Conservation (phyloP, 2,888 invertebrate genomes). For the Andrena flavipes region DNA sequence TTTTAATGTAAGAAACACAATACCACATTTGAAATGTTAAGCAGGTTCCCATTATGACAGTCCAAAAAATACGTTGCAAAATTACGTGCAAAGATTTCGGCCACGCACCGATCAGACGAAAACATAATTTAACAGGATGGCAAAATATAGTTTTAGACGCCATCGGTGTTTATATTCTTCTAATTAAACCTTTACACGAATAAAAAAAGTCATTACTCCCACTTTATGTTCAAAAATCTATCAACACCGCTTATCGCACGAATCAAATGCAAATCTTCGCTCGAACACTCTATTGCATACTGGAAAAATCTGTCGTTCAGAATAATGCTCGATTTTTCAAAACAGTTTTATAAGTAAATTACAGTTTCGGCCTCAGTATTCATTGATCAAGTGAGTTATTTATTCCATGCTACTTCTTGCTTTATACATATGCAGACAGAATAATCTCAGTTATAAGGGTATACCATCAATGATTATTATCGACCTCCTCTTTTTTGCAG, state of each 20-base stretch:
- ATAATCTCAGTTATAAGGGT: background rate
- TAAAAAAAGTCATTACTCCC: too few relatives aligned
- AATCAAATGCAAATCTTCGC: background rate
- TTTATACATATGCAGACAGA: background rate
- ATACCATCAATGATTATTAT: background rate
- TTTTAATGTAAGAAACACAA: slow-evolving; percentile 23
- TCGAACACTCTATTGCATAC: background rate
- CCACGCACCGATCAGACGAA: slow-evolving; percentile 62
- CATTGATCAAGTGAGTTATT: background rate
- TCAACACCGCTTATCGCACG: background rate
- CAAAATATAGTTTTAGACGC: slow-evolving; percentile 26
- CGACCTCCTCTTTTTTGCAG: background rate
- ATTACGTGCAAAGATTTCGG: slow-evolving; percentile 39
- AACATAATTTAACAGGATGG: slow-evolving; percentile 44
- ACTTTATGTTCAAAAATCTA: background rate
- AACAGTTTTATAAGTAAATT: slow-evolving; percentile 5
- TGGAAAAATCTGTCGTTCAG: background rate
- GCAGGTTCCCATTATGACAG: background rate
- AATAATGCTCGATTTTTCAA: background rate
- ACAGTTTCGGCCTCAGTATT: background rate
- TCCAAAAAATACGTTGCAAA: slow-evolving; percentile 39
- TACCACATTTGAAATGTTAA: slow-evolving; percentile 56
- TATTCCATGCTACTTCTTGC: background rate
- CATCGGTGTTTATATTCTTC: slow-evolving; percentile 4
- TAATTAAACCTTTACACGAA: background rate